A percentile compares a stretch with the other conserved stretches of the same genome.
Evolutionary conservation across 1,140 invertebrate genomes (phyloP).

Genomic region (Pachypeltis micranthus): DNA sequence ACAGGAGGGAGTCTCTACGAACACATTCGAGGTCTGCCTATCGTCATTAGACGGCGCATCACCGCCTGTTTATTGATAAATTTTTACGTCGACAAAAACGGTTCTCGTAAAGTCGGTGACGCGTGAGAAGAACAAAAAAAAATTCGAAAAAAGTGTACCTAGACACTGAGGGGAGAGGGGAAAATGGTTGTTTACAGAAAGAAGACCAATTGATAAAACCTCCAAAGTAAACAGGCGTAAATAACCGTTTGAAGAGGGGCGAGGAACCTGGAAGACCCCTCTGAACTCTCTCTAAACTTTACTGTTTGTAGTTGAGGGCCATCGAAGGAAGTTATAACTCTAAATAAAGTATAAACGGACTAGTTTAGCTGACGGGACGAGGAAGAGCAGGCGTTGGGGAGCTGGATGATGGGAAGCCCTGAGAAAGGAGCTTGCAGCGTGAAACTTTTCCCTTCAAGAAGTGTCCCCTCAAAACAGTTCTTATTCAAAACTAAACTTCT

Average conservation of each 20-base stretch:
- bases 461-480: no score
- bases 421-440: background rate
- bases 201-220: conserved; percentile 6
- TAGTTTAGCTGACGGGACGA: background rate
- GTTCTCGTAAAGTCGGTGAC: no score
- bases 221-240: conserved; percentile 6
- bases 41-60: no score
- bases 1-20: no score
- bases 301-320: conserved; percentile 3
- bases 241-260: background rate
- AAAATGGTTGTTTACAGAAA: background rate
- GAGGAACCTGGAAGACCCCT: background rate
- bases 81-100: no score
- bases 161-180: background rate
- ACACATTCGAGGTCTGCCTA: no score
- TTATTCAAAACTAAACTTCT: no score
- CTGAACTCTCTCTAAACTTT: background rate
- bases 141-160: background rate
- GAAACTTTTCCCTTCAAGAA: background rate
- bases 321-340: conserved; percentile 8
- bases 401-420: background rate
- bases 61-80: no score
- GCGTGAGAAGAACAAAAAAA: background rate
- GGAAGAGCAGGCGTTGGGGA: no score
- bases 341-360: conserved; percentile 6